A percentile compares a stretch with the other conserved stretches of the same genome.
Evolutionary conservation across 2,888 invertebrate species (phyloP).

Genomic region (Phyto melanocephala): DNA sequence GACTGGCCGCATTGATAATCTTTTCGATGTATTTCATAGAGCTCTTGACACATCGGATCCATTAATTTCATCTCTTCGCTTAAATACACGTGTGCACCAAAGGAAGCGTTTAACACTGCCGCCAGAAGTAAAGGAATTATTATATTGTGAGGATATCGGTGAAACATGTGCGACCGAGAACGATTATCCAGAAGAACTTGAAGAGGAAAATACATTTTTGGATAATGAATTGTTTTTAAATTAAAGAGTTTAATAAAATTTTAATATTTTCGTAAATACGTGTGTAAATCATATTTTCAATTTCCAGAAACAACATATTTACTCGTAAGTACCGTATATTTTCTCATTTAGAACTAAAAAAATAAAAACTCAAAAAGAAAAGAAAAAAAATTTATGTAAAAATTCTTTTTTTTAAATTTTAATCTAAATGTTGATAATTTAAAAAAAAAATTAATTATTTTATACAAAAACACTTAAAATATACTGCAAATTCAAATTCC

Average conservation of each 20-base stretch:
- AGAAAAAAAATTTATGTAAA: neutral
- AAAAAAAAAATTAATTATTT: neutral
- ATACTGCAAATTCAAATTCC: conserved; percentile 8
- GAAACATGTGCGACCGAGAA: conserved; percentile 14
- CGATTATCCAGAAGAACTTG: conserved; percentile 19
- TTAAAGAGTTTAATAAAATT: conserved; percentile 10
- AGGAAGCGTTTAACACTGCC: conserved; percentile 34
- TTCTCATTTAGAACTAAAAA: conserved; percentile 24
- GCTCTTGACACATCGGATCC: too few species aligned
- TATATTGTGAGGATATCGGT: conserved; percentile 17
- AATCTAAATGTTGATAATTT: conserved; percentile 6
- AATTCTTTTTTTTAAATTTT: neutral
- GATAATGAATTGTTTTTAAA: conserved; percentile 10
- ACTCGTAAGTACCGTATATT: neutral
- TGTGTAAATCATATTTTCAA: conserved; percentile 6
- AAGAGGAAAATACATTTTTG: conserved; percentile 14
- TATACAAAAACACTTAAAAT: conserved; percentile 8
- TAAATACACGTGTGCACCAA: conserved; percentile 43
- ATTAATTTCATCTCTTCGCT: too few species aligned
- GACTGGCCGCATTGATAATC: conserved; percentile 31
- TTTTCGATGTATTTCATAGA: too few species aligned
- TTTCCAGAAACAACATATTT: conserved; percentile 3
- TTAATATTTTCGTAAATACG: conserved; percentile 3
- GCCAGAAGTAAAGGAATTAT: conserved; percentile 28
- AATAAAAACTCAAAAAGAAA: neutral